phyloP scores from a whole-genome alignment of 2,888 invertebrate genomes.

The Amphipyra berbera region DNA sequence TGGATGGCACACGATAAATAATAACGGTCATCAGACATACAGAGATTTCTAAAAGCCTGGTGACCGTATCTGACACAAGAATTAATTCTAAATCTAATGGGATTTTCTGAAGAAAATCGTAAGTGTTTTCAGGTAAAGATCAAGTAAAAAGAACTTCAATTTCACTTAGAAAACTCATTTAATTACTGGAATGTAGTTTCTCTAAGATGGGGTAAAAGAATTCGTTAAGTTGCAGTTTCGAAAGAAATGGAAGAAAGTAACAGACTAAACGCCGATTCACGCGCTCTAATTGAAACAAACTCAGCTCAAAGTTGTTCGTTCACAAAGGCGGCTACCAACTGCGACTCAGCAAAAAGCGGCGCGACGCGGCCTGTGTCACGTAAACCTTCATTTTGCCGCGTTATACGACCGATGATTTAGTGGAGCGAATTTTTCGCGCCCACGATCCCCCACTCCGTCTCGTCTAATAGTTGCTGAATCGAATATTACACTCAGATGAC shows the following conservation, averaged over 20 bases:
- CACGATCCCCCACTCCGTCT: slow-evolving; percentile 50
- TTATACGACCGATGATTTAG: slow-evolving; percentile 74
- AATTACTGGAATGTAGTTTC: slow-evolving; percentile 46
- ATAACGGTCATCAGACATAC: slow-evolving; percentile 14
- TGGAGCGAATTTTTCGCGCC: slow-evolving; percentile 71
- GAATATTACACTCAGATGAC: slow-evolving; percentile 66
- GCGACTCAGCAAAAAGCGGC: slow-evolving; percentile 64
- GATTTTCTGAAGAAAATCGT: not conserved
- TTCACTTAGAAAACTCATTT: slow-evolving; percentile 42
- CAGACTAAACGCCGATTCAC: slow-evolving; percentile 71
- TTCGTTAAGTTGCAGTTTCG: slow-evolving; percentile 58
- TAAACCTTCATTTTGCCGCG: slow-evolving; percentile 67
- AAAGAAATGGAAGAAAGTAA: slow-evolving; percentile 60
- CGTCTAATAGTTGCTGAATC: slow-evolving; percentile 75
- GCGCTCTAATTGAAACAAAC: slow-evolving; percentile 76
- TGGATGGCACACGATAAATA: slow-evolving; percentile 38
- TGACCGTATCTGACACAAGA: slow-evolving; percentile 1
- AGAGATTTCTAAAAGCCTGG: slow-evolving; percentile 2
- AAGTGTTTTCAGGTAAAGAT: slow-evolving; percentile 20
- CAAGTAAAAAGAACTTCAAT: slow-evolving; percentile 18
- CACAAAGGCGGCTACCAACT: slow-evolving; percentile 60
- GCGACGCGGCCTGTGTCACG: slow-evolving; percentile 49
- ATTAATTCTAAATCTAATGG: slow-evolving; percentile 5
- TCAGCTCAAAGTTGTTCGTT: slow-evolving; percentile 60
- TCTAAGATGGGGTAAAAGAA: slow-evolving; percentile 46